Percentiles rank a stretch among this genome's conserved stretches.
These are phyloP conservation scores for Suricata suricatta DNA, from an alignment of 2,113 vertebrate species.

Conservation along the genomic window DNA sequence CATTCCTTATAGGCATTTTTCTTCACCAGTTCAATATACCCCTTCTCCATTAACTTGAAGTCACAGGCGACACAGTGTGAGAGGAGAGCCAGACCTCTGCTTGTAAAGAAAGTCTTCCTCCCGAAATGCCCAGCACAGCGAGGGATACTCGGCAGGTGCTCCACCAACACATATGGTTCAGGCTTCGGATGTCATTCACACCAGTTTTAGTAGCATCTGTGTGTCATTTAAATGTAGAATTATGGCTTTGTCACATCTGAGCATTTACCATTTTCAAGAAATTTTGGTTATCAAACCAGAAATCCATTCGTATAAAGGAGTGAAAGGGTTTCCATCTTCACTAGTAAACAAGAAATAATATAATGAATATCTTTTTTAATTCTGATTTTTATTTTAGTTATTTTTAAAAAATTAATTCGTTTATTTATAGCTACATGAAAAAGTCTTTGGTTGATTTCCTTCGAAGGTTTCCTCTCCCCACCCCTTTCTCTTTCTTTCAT, in stretches of 20 bases:
- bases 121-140: background rate
- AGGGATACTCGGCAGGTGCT: background rate
- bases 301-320: background rate
- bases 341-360: slow-evolving; percentile 31
- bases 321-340: slow-evolving; percentile 43
- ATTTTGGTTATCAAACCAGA: slow-evolving; percentile 12
- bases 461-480: background rate
- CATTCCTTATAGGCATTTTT: background rate
- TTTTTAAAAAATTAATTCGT: slow-evolving; percentile 11
- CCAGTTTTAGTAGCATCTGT: background rate
- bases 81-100: background rate
- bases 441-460: slow-evolving; percentile 34
- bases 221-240: background rate
- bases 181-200: background rate
- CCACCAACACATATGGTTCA: background rate
- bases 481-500: background rate
- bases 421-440: slow-evolving; percentile 50
- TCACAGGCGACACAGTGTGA: background rate
- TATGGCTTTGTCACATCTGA: background rate
- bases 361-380: slow-evolving; percentile 10
- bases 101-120: background rate
- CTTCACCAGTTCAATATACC: background rate
- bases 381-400: background rate
- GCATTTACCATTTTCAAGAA: background rate
- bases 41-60: background rate